Base-by-base conservation (phyloP, 2,888 invertebrate species). In the Amorpha juglandis region DNA sequence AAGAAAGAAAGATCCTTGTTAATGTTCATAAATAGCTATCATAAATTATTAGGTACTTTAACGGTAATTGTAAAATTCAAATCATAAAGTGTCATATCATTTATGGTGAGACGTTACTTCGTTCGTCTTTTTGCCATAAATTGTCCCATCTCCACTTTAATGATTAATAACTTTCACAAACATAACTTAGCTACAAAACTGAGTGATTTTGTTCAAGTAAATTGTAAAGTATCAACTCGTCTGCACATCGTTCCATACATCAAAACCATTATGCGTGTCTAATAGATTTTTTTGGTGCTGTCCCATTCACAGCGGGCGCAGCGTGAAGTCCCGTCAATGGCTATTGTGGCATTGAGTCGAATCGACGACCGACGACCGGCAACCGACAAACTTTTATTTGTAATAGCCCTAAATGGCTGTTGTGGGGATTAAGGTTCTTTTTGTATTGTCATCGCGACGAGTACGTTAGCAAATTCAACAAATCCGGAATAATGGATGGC, bases 391-490 rank as follows among this genome's bases (percentile, higher is more conserved):
- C 90, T 92, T 91, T 89, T 93, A 92, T 92, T 90, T 91, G 91
- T 91, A 87, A 89, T 88, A 77, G 78, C 86, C 86, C 89, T 92
- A 92, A 92, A 92, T 92, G 91, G 88, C 89, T 92, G 90, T 91
- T 90, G 88, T 88, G 82, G 86, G 89, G 92, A 91, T 92, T 92
- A 92, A 84, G 86, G 88, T 86, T 83, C 81, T 80, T 73, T 72
- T 74, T 72, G 86, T 89, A 82, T 91, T 92, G 92, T 91, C 88
- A 86, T 83, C 84, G 78, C 72, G 73, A 76, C 82, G 79, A 80
- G 82, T 77, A 83, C 81, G 79, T 73, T 75, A 74, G 75, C 77
- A 75, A 84, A 83, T 82, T 80, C 80, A 79, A 80, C 83, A 84
- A 85, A 81, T 84, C 83, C 71, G 71, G 65, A 73, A 73, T 70